A percentile compares a stretch with the other conserved stretches of the same genome.
Evolutionary conservation across 2,113 vertebrate species (phyloP).

Genomic region (Amblyornis subalaris): DNA sequence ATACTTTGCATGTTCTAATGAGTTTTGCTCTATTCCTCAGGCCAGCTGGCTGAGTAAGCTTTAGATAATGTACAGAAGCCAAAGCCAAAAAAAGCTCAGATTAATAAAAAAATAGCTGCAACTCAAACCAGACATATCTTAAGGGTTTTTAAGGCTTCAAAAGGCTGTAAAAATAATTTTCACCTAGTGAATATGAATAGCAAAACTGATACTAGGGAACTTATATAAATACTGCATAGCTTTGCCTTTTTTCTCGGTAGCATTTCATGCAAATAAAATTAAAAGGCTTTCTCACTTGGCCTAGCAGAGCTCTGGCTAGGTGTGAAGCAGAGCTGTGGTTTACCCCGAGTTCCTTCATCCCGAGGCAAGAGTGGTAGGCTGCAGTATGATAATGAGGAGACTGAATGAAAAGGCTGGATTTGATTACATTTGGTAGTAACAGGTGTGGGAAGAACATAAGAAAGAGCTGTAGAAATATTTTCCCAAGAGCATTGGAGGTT

Average conservation of each 20-base stretch:
- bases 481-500: not conserved
- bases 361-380: not conserved
- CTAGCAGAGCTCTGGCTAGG: not conserved
- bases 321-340: not conserved
- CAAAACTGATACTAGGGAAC: not conserved
- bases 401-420: not conserved
- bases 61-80: not conserved
- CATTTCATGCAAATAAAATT: not conserved
- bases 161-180: not conserved
- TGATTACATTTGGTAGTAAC: not conserved
- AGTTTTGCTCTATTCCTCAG: not conserved
- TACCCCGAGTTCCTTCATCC: not conserved
- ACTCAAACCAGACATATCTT: not conserved
- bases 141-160: not conserved
- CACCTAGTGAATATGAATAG: not conserved
- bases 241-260: not conserved
- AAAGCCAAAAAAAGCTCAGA: not conserved
- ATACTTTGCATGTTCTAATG: constrained; percentile 28
- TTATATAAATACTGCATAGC: not conserved
- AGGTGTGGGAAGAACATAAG: not conserved
- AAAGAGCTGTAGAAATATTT: not conserved
- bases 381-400: not conserved
- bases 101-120: not conserved
- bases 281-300: not conserved
- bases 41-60: not conserved